Base-by-base conservation (phyloP, 2,888 invertebrate genomes). In the Patella ulyssiponensis region DNA sequence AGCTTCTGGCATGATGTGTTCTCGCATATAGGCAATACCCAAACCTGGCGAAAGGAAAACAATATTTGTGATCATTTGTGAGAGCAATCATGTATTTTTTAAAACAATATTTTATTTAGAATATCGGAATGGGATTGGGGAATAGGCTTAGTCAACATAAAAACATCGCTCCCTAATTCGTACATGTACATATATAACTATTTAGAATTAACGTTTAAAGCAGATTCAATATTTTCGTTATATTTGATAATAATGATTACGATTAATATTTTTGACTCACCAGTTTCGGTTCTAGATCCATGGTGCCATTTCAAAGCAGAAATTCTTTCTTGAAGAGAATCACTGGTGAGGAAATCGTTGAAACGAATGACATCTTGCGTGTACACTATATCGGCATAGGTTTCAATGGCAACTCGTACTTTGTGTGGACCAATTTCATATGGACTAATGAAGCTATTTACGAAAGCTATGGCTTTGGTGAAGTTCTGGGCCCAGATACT, bases 401-500 rank as follows among this genome's bases (percentile, higher is more conserved):
- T 64, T 64, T 64, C 64, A 23, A 64, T 12, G 14, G 64, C 64
- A 9, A 64, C 64, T 64, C 23, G 64, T 20, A 82, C 82, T 51
- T 75, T 75, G 12, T 71, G 54, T 3, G 76, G 81, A 3, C 77
- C 78, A 52, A 83, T 80, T 54, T 83, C 75, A 72, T 79, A 83
- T 15, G 69, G 70, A 54, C 77, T 73, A 4, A 81, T 74, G 44
- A 83, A 81, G 69, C 80, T 76, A 51, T 81, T 77, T 2, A 81
- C 70, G 70, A 83, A 83, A 76, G 79, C 76, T 14, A 81, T 73
- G 3, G 77, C 82, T 1, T 76, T 4, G 74, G 82, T 83, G 73
- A 83, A 83, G 77, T 83, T 83, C 9, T 76, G 70, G 2, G 74
- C 77, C 80, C 80, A 80, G 72, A 83, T 80, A 70, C 80, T 80